Conservation (phyloP, 2,113 vertebrate genomes). For the Saimiri boliviensis region DNA sequence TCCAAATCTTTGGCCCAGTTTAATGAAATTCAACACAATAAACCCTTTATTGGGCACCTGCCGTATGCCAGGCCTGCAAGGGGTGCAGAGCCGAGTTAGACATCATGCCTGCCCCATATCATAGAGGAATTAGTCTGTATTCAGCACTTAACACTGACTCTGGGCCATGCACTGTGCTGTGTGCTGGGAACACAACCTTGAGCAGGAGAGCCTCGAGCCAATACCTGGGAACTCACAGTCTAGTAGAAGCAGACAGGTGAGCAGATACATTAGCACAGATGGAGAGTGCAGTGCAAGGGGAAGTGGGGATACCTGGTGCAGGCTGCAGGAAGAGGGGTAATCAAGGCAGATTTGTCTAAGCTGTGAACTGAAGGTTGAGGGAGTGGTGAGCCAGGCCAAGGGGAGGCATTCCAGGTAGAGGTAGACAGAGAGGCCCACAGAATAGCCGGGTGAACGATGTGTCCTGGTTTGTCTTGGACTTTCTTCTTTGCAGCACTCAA, state of each 20-base stretch:
- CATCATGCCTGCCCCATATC: background rate
- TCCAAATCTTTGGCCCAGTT: background rate
- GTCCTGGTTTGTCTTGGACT: background rate
- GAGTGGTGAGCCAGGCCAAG: background rate
- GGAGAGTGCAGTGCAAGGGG: too few species aligned
- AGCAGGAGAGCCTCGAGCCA: background rate
- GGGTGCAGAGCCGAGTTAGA: background rate
- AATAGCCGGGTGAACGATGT: fast-evolving
- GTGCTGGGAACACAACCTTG: background rate
- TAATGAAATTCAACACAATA: background rate
- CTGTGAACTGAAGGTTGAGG: background rate
- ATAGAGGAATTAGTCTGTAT: background rate
- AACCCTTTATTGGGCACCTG: background rate
- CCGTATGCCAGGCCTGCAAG: background rate
- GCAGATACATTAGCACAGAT: background rate
- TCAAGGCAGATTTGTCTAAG: background rate
- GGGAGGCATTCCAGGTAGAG: background rate
- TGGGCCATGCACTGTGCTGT: background rate
- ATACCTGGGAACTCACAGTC: background rate
- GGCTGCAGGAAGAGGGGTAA: background rate
- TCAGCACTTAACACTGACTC: background rate
- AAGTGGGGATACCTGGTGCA: background rate
- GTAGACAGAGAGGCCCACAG: background rate
- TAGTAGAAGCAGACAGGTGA: background rate
- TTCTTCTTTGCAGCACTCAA: background rate